Evolutionary conservation across 2,888 invertebrate species (phyloP), one percentile per base, ranked within the genome.

Genomic region (Mamestra brassicae): DNA sequence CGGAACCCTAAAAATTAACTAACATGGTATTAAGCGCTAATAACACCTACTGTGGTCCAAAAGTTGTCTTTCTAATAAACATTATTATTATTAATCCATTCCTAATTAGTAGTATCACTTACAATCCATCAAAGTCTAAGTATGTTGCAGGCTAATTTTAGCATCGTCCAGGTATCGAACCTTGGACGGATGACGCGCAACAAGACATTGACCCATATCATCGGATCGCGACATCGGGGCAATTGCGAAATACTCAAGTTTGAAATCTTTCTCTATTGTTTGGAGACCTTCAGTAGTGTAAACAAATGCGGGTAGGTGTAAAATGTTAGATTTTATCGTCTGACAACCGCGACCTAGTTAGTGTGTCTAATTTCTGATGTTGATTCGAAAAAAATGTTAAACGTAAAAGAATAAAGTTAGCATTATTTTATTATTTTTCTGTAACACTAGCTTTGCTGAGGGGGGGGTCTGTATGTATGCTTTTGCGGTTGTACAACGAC

Each of bases 131-230:
- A 68, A 70, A 70, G 47, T 81, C 52, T 69, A 62, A 69, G 58
- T 70, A 70, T 61, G 13, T 57, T 58, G 58, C 64, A 50, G 34
- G 34, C 26, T 85, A 77, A 77, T 65, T 54, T 65, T 85, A 84
- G 36, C 61, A 55, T 71, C 70, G 61, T 77, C 77, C 85, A 81
- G 86, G 87, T 85, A 85, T 86, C 71, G 72, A 85, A 87, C 89
- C 88, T 88, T 86, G 88, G 74, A 13, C 58, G 34, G 13, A 38
- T 88, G 87, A 88, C 88, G 86, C 71, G 60, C 82, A 58, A 13
- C 54, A 68, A 85, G 88, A 80, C 88, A 88, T 86, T 88, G 88
- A 87, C 88, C 88, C 66, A 88, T 47, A 82, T 88, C 73, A 63
- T 26, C 55, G n/a, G 74, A 78, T 70, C 64, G 74, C 52, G 77